Conservation (phyloP, 2,113 vertebrate genomes). For the Alligator mississippiensis region DNA sequence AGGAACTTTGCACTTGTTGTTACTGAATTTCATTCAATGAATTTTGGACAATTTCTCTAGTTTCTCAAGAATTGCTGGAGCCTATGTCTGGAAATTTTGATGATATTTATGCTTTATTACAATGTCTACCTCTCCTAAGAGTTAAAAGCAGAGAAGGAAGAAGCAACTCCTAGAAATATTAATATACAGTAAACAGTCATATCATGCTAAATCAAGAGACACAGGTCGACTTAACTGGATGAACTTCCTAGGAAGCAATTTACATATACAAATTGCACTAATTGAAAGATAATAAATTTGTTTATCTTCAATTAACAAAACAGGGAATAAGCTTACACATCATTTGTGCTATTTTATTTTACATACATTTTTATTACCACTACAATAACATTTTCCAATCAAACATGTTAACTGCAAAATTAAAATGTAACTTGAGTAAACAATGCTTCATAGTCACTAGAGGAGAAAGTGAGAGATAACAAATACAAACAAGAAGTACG, state of each 20-base stretch:
- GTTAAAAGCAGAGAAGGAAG: neutral
- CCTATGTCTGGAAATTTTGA: neutral
- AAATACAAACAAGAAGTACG: neutral
- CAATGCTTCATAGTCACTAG: neutral
- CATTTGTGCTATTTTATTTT: constrained; percentile 3
- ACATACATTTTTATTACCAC: neutral
- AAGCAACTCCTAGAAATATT: neutral
- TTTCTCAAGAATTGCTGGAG: neutral
- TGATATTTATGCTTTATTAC: neutral
- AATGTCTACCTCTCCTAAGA: neutral
- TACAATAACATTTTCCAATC: constrained; percentile 16
- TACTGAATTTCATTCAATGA: too few species aligned
- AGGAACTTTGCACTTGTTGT: neutral
- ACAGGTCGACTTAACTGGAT: neutral
- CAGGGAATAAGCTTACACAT: constrained; percentile 3
- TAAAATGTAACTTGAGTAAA: neutral
- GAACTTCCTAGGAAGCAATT: constrained; percentile 18
- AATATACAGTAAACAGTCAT: neutral
- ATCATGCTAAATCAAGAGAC: neutral
- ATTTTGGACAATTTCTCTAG: too few species aligned
- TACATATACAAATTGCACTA: neutral
- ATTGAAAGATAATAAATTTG: constrained; percentile 38
- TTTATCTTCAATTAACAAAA: constrained; percentile 46
- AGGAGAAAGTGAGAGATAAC: constrained; percentile 11
- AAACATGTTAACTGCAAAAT: neutral